Evolutionary conservation across 2,797 vertebrate genomes (phyloP).

Genomic region (Spinus olivaceus): DNA sequence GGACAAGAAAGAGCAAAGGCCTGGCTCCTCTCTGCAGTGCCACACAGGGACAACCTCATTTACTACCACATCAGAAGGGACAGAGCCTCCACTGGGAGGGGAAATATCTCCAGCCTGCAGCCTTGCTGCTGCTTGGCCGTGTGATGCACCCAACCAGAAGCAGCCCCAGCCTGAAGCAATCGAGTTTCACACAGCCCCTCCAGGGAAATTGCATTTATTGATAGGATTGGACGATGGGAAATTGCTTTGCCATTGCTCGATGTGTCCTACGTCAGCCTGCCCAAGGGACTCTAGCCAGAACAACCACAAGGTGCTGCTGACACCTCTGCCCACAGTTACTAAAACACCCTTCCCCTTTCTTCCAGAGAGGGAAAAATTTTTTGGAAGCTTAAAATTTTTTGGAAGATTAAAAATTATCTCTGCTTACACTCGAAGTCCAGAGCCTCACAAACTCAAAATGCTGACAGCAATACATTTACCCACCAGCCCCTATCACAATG

Average conservation of each 20-base stretch:
- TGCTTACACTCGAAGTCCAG: neutral
- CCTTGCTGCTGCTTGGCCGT: neutral
- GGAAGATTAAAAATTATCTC: neutral
- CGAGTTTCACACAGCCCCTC: neutral
- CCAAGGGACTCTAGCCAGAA: neutral
- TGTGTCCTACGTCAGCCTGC: neutral
- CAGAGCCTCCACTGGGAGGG: rapidly evolving
- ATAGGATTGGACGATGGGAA: neutral
- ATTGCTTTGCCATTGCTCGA: conserved; percentile 42
- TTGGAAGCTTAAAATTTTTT: neutral
- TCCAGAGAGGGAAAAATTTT: neutral
- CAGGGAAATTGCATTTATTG: neutral
- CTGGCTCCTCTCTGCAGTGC: neutral
- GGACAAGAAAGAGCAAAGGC: neutral
- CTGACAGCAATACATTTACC: neutral
- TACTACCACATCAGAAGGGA: neutral
- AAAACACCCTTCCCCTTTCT: neutral
- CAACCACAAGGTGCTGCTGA: neutral
- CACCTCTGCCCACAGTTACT: neutral
- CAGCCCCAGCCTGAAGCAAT: neutral
- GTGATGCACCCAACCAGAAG: neutral
- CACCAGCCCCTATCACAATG: neutral
- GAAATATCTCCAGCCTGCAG: neutral
- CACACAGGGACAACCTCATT: neutral
- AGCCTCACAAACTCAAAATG: neutral